phyloP scores from a whole-genome alignment of 2,797 vertebrate genomes.

The Pangasius macronema region DNA sequence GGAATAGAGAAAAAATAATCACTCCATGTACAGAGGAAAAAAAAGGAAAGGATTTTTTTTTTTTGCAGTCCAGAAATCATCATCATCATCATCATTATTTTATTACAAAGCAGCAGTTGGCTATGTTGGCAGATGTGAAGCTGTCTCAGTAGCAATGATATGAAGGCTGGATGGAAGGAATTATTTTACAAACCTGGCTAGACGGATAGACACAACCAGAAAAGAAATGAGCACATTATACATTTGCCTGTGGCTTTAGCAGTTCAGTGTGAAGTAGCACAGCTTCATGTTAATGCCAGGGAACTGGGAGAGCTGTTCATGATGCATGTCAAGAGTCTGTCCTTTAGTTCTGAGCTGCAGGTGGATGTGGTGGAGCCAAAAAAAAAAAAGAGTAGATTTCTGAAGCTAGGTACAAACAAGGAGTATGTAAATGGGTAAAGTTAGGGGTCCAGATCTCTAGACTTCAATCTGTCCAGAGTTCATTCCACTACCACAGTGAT shows the following conservation, averaged over 20 bases:
- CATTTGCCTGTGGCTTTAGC: not conserved
- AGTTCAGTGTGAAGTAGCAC: not conserved
- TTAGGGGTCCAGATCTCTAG: not conserved
- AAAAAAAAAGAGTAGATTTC: not conserved
- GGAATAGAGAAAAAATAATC: not conserved
- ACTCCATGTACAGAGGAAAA: not conserved
- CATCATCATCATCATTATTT: not conserved
- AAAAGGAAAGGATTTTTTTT: not conserved
- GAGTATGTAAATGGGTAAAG: not conserved
- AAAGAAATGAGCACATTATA: not conserved
- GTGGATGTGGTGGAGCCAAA: not conserved
- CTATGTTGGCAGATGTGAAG: not conserved
- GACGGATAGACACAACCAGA: not conserved
- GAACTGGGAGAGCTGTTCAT: not conserved
- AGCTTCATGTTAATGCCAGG: not conserved
- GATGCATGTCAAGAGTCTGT: not conserved
- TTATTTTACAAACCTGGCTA: not conserved
- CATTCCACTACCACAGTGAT: not conserved
- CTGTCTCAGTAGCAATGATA: not conserved
- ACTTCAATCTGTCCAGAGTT: not conserved
- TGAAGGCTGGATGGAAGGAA: not conserved
- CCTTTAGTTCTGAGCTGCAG: not conserved
- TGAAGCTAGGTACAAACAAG: not conserved
- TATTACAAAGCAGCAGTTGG: not conserved
- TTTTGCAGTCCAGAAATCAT: not conserved